phyloP scores from a whole-genome alignment of 2,888 invertebrate genomes.

The Oligia strigilis region DNA sequence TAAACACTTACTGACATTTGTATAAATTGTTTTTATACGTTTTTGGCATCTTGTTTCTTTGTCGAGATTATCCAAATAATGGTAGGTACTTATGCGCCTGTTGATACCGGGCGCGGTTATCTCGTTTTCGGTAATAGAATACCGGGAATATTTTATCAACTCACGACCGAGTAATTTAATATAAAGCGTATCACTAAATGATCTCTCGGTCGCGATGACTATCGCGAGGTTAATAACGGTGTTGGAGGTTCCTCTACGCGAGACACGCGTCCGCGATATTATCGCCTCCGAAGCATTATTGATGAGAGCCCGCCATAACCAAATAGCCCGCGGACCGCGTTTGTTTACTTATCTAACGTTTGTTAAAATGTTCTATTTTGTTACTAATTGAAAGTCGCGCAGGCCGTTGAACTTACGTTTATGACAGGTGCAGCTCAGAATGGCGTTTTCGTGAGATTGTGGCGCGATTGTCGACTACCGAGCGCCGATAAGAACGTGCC shows the following conservation, averaged over 20 bases:
- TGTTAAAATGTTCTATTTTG: conserved; percentile 82
- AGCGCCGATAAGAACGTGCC: conserved; percentile 80
- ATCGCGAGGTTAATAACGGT: conserved; percentile 89
- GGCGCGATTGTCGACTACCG: conserved; percentile 84
- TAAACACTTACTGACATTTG: conserved; percentile 70
- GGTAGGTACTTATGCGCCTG: conserved; percentile 71
- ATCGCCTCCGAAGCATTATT: conserved; percentile 88
- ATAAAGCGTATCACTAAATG: conserved; percentile 91
- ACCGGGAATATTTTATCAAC: conserved; percentile 89
- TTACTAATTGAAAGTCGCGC: conserved; percentile 84
- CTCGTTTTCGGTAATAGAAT: conserved; percentile 90
- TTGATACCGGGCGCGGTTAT: conserved; percentile 86
- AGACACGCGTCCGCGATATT: conserved; percentile 89
- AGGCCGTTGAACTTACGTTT: conserved; percentile 82
- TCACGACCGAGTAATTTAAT: conserved; percentile 91
- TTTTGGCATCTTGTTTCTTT: conserved; percentile 59
- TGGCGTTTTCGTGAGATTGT: conserved; percentile 90
- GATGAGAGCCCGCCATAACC: conserved; percentile 88
- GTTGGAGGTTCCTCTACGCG: conserved; percentile 86
- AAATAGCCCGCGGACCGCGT: conserved; percentile 89
- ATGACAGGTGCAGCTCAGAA: conserved; percentile 88
- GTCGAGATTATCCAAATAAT: conserved; percentile 67
- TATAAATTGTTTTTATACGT: conserved; percentile 65
- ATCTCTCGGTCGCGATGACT: conserved; percentile 87
- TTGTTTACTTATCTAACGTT: conserved; percentile 87